Evolutionary conservation across 2,888 invertebrate genomes (phyloP).

Genomic region (Apodemia duryi): DNA sequence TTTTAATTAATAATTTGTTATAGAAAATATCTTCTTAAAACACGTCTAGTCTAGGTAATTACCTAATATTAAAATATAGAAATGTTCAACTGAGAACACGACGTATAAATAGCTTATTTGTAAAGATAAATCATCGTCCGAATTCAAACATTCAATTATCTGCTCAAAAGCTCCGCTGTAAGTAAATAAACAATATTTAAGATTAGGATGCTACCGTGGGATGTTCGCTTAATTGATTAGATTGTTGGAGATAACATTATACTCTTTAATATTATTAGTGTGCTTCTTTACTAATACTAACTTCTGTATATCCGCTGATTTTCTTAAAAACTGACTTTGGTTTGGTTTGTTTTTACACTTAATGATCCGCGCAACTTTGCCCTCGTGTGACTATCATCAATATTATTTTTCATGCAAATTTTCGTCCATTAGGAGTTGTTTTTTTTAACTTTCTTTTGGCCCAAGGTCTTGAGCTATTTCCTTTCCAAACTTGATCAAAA

Average conservation of each 20-base stretch:
- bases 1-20: no score
- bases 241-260: not conserved
- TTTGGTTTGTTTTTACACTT: not conserved
- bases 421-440: no score
- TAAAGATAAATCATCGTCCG: not conserved
- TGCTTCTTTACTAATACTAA: not conserved
- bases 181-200: slow-evolving; percentile 5
- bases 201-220: not conserved
- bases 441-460: no score
- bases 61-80: no score
- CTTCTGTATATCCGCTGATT: not conserved
- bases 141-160: not conserved
- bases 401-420: no score
- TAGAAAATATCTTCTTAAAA: no score
- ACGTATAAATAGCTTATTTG: not conserved
- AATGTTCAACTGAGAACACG: no score
- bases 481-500: no score
- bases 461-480: no score
- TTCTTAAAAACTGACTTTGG: not conserved
- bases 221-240: not conserved
- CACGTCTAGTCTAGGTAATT: no score
- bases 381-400: no score
- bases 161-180: not conserved
- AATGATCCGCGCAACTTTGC: no score
- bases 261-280: not conserved